A percentile compares a stretch with the other conserved stretches of the same genome.
Evolutionary conservation across 1,140 invertebrate species (phyloP).

Genomic region (Manduca sexta): DNA sequence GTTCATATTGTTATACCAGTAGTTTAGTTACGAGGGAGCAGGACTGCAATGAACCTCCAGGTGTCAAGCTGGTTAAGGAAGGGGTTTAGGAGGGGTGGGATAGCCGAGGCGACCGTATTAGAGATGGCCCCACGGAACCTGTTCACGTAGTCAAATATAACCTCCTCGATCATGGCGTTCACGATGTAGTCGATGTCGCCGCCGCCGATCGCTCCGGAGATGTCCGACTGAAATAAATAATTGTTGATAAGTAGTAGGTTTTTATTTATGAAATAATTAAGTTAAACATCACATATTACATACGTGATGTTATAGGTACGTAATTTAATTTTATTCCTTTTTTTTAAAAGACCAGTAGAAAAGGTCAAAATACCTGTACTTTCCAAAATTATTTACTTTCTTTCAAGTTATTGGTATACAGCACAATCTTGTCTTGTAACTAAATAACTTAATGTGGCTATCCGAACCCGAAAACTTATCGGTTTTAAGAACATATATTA

Average conservation of each 20-base stretch:
- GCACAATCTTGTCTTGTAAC: no score
- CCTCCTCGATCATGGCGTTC: slow-evolving; percentile 52
- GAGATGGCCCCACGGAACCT: slow-evolving; percentile 41
- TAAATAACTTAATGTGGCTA: no score
- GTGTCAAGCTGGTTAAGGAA: slow-evolving; percentile 42
- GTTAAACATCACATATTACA: no score
- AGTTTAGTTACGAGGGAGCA: slow-evolving; percentile 17
- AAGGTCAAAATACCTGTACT: no score
- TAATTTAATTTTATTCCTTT: no score
- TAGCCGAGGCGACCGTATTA: slow-evolving; percentile 1
- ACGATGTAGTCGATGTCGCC: slow-evolving; percentile 55
- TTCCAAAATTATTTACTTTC: no score
- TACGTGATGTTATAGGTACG: no score
- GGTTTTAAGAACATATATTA: no score
- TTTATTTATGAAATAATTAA: neutral
- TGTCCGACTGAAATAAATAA: slow-evolving; percentile 26
- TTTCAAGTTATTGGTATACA: no score
- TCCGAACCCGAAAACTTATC: no score
- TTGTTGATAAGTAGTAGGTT: neutral
- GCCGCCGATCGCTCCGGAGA: slow-evolving; percentile 51
- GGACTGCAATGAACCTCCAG: slow-evolving; percentile 37
- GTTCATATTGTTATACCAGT: no score
- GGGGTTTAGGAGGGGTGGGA: slow-evolving; percentile 30
- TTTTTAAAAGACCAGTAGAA: no score
- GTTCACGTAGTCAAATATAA: slow-evolving; percentile 48